phyloP scores from a whole-genome alignment of 1,140 invertebrate species.

The Piezodorus guildinii region DNA sequence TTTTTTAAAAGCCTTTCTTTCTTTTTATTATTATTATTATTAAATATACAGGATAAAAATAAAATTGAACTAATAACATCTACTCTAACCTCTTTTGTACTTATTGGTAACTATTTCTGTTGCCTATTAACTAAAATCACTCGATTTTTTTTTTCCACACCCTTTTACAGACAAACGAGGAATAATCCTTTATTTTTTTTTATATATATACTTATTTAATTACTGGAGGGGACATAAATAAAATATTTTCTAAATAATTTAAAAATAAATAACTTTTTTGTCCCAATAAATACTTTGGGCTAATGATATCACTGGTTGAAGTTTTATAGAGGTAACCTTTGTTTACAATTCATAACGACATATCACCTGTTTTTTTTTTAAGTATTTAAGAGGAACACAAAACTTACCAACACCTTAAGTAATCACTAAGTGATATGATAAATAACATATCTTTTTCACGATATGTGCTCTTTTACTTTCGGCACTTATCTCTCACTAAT shows the following conservation, averaged over 20 bases:
- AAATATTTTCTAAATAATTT: constrained; percentile 9
- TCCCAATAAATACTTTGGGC: constrained; percentile 3
- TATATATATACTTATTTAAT: neutral
- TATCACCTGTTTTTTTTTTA: constrained; percentile 9
- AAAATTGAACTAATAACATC: constrained; percentile 13
- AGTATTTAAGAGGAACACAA: constrained; percentile 13
- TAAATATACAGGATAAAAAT: constrained; percentile 14
- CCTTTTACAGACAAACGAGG: constrained; percentile 10
- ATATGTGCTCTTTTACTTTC: constrained; percentile 2
- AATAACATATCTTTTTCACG: neutral
- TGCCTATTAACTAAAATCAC: constrained; percentile 12
- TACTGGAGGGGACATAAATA: constrained; percentile 1
- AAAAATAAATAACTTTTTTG: constrained; percentile 8
- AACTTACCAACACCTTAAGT: constrained; percentile 13
- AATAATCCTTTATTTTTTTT: neutral
- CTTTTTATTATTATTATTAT: too few species aligned
- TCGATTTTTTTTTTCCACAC: constrained; percentile 7
- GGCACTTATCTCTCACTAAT: constrained; percentile 6
- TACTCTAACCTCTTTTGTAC: constrained; percentile 10
- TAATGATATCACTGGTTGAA: constrained; percentile 14
- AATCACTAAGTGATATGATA: constrained; percentile 7
- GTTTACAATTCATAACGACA: neutral
- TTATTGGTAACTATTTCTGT: constrained; percentile 12
- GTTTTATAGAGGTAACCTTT: constrained; percentile 8
- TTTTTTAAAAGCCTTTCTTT: constrained; percentile 1